Conservation (phyloP, 2,888 invertebrate genomes). For the Hedya salicella region DNA sequence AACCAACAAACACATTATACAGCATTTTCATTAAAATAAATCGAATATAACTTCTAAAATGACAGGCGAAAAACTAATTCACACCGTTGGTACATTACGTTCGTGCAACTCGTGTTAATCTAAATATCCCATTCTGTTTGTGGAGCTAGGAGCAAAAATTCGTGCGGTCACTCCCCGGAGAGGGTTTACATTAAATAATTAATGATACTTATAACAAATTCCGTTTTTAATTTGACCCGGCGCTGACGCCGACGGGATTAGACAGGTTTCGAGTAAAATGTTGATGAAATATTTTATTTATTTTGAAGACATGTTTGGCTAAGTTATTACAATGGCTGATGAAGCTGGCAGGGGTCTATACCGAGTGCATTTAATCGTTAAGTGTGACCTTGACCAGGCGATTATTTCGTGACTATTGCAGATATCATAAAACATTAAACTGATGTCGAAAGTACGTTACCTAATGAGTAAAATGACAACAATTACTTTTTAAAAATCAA, state of each 20-base stretch:
- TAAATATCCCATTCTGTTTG: constrained; percentile 80
- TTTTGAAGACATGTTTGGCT: neutral
- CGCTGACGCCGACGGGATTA: constrained; percentile 57
- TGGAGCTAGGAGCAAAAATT: constrained; percentile 71
- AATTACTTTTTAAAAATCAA: too few species aligned
- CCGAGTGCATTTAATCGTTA: too few species aligned
- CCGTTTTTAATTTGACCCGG: constrained; percentile 80
- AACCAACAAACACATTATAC: too few species aligned
- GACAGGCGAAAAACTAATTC: constrained; percentile 44
- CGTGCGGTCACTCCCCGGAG: constrained; percentile 54
- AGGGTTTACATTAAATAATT: constrained; percentile 75
- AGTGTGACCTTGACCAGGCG: too few species aligned
- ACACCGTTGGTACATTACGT: constrained; percentile 51
- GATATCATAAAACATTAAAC: too few species aligned
- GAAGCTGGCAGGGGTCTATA: too few species aligned
- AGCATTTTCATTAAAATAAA: too few species aligned
- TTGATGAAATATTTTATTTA: constrained; percentile 20
- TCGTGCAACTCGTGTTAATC: constrained; percentile 66
- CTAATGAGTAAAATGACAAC: too few species aligned
- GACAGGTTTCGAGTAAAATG: constrained; percentile 14
- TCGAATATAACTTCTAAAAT: neutral
- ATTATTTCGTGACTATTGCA: too few species aligned
- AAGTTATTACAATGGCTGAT: too few species aligned
- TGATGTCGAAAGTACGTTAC: too few species aligned
- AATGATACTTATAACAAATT: constrained; percentile 80